These are phyloP conservation scores for Spea hammondii DNA, from an alignment of 2,797 vertebrate species.

Conservation along the genomic window DNA sequence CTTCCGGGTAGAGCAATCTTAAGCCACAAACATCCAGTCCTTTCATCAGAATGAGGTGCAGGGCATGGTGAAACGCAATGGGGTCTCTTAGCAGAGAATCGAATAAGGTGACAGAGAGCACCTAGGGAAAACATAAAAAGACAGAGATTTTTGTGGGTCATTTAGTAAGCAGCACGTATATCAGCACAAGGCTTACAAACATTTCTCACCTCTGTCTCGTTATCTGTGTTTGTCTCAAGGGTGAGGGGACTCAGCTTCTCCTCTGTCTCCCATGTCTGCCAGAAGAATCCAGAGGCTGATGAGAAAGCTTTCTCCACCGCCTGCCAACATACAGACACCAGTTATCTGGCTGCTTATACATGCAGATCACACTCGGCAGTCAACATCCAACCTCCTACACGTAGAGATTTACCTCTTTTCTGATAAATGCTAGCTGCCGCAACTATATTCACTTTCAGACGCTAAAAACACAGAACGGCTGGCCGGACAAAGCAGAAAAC, in stretches of 20 bases:
- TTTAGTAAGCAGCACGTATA: neutral
- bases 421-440: no score
- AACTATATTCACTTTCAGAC: no score
- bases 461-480: no score
- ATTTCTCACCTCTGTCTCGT: constrained; percentile 65
- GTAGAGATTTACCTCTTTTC: no score
- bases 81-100: constrained; percentile 61
- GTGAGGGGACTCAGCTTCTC: constrained; percentile 63
- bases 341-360: neutral
- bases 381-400: no score
- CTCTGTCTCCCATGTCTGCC: constrained; percentile 70
- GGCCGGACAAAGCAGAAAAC: no score
- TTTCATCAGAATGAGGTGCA: constrained; percentile 64
- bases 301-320: constrained; percentile 64
- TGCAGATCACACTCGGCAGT: neutral
- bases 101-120: constrained; percentile 63
- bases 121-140: constrained; percentile 56
- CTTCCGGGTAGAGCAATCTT: constrained; percentile 65
- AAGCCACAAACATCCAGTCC: constrained; percentile 71
- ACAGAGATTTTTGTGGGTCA: neutral
- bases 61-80: constrained; percentile 61
- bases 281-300: constrained; percentile 68
- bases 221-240: constrained; percentile 53
- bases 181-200: neutral
- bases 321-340: constrained; percentile 53